Evolutionary conservation across 1,140 invertebrate species (phyloP).

Genomic region (Zophobas atratus): DNA sequence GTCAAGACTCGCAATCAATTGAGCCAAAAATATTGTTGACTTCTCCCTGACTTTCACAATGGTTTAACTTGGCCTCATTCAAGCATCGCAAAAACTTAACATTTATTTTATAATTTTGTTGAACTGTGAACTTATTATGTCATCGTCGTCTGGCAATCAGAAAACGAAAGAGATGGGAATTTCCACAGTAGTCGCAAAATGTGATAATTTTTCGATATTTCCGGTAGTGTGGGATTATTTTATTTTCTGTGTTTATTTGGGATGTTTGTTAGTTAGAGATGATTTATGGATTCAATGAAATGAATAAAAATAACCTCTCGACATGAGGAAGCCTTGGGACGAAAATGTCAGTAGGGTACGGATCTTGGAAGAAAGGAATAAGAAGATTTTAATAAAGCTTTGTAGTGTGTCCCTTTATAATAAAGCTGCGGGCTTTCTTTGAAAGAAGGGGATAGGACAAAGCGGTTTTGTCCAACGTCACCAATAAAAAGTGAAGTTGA

Average conservation of each 20-base stretch:
- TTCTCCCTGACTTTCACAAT: background rate
- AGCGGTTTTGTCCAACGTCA: background rate
- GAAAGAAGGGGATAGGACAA: background rate
- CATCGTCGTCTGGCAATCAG: background rate
- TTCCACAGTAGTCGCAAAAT: background rate
- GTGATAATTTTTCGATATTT: background rate
- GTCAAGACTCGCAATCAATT: no score
- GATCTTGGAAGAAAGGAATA: background rate
- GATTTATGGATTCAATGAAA: background rate
- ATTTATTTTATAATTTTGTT: background rate
- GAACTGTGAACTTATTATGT: background rate
- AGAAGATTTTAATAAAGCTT: conserved; percentile 37
- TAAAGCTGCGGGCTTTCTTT: background rate
- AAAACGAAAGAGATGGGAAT: background rate
- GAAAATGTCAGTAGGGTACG: background rate
- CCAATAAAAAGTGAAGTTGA: background rate
- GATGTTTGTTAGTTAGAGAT: background rate
- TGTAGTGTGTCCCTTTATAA: conserved; percentile 28
- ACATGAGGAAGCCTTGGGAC: background rate
- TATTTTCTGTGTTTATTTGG: background rate
- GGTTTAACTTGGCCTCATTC: background rate
- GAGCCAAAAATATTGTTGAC: no score
- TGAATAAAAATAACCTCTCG: background rate
- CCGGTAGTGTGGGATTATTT: background rate
- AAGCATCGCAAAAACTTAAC: background rate